Evolutionary conservation across 2,113 vertebrate genomes (phyloP).

Genomic region (Chelonoidis abingdonii): DNA sequence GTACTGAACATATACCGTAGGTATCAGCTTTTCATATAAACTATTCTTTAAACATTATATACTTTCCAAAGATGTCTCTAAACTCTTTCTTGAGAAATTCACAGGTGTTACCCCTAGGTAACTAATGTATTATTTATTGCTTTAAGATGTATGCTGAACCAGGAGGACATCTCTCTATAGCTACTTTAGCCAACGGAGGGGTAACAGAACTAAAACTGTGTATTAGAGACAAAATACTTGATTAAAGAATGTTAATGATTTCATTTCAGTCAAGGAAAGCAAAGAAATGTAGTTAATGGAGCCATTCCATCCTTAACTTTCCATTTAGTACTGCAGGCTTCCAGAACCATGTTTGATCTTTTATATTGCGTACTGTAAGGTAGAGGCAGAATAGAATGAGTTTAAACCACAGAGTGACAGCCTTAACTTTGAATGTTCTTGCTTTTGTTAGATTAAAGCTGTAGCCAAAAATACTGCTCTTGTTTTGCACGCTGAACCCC

Average conservation of each 20-base stretch:
- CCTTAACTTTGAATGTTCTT: not conserved
- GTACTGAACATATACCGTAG: not conserved
- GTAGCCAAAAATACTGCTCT: not conserved
- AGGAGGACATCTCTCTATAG: conserved; percentile 7
- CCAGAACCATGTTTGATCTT: not conserved
- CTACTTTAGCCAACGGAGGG: conserved; percentile 13
- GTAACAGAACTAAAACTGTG: conserved; percentile 4
- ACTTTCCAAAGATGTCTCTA: conserved; percentile 32
- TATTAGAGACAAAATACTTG: not conserved
- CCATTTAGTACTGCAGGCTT: not conserved
- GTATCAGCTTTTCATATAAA: not conserved
- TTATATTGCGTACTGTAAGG: not conserved
- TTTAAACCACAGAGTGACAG: not conserved
- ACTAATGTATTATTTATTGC: not conserved
- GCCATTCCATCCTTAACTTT: not conserved
- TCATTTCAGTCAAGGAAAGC: conserved; percentile 8
- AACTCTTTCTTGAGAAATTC: not conserved
- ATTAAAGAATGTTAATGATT: not conserved
- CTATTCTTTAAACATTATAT: conserved; percentile 35
- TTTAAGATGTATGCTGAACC: not conserved
- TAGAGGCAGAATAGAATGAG: not conserved
- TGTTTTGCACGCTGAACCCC: not conserved
- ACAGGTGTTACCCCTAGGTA: not conserved
- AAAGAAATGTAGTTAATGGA: not conserved
- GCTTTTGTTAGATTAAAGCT: not conserved